phyloP scores from a whole-genome alignment of 2,113 vertebrate species.

The Benitochromis conjunctus region DNA sequence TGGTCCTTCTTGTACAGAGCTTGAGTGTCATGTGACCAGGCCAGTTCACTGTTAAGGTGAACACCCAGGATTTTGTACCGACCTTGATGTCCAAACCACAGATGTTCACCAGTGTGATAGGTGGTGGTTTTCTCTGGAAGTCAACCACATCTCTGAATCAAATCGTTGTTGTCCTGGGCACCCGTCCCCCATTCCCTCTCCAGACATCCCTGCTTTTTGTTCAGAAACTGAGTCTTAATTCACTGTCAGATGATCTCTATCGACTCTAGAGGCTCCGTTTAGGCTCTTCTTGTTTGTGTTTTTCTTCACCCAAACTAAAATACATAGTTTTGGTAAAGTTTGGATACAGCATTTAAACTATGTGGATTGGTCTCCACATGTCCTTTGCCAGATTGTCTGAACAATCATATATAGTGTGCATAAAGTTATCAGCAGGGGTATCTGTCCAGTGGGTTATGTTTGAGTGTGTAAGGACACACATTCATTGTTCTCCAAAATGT shows the following conservation, averaged over 20 bases:
- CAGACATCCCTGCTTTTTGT: not conserved
- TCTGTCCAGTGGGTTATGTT: not conserved
- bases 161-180: not conserved
- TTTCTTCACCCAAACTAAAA: not conserved
- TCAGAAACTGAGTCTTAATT: not conserved
- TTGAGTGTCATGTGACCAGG: not conserved
- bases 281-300: not conserved
- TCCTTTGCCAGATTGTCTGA: not conserved
- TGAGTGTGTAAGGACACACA: not conserved
- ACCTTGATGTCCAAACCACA: not conserved
- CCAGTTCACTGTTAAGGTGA: not conserved
- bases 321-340: rapidly evolving
- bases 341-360: not conserved
- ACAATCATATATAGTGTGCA: not conserved
- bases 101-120: not conserved
- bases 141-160: not conserved
- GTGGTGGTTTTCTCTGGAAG: not conserved
- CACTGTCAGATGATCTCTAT: not conserved
- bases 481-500: no score
- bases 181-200: not conserved
- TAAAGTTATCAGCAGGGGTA: rapidly evolving
- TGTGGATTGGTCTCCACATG: not conserved
- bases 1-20: no score
- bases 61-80: rapidly evolving
- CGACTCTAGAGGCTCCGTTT: not conserved